Evolutionary conservation across 2,113 vertebrate genomes (phyloP).

Genomic region (Passer domesticus): DNA sequence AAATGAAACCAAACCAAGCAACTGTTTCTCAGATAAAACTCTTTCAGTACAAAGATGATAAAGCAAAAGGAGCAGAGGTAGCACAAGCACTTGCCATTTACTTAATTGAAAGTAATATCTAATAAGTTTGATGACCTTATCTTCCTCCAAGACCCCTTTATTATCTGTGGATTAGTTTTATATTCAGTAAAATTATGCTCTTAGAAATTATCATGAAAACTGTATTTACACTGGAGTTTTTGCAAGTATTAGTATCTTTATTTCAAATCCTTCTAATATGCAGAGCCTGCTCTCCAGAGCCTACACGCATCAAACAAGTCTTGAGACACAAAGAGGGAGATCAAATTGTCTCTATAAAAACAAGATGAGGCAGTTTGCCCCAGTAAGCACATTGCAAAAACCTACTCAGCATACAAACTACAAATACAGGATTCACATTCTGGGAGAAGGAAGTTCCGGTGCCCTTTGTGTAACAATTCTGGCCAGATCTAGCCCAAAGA

Average conservation of each 20-base stretch:
- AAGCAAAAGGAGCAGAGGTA: neutral
- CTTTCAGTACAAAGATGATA: neutral
- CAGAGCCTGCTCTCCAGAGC: neutral
- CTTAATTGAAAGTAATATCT: neutral
- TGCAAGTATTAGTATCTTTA: neutral
- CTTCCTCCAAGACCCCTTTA: neutral
- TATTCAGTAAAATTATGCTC: neutral
- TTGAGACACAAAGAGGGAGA: neutral
- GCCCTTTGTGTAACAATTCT: neutral
- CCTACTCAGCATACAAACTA: neutral
- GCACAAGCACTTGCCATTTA: neutral
- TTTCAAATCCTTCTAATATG: neutral
- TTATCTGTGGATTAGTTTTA: neutral
- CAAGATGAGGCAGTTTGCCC: neutral
- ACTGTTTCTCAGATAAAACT: neutral
- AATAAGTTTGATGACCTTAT: neutral
- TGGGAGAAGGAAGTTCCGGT: neutral
- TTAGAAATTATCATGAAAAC: neutral
- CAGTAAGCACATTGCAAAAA: neutral
- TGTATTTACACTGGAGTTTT: neutral
- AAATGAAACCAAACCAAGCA: neutral
- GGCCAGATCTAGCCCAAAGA: neutral
- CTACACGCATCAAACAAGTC: neutral
- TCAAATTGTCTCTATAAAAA: neutral
- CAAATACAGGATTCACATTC: neutral